phyloP scores from a whole-genome alignment of 2,113 vertebrate genomes.

The Rhea americana region DNA sequence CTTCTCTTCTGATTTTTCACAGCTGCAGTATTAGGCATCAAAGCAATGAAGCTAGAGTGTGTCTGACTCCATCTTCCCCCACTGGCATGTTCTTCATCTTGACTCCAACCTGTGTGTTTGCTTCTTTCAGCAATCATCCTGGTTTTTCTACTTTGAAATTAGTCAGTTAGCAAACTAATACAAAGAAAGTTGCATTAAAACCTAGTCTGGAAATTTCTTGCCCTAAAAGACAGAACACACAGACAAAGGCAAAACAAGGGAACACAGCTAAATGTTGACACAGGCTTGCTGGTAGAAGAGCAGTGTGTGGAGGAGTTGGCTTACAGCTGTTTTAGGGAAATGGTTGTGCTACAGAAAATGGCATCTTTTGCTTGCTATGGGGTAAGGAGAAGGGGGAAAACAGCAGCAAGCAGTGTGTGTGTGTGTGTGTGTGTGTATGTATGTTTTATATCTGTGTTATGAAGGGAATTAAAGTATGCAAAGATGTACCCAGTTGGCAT shows the following conservation, averaged over 20 bases:
- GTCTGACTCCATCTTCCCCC: conserved; percentile 5
- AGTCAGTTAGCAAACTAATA: not conserved
- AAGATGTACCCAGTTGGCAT: not conserved
- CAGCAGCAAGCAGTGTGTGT: not conserved
- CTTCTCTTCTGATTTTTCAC: conserved; percentile 26
- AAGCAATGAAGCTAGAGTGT: not conserved
- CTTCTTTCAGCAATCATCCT: not conserved
- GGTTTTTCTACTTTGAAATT: not conserved
- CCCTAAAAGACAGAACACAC: not conserved
- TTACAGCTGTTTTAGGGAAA: not conserved
- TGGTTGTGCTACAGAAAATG: not conserved
- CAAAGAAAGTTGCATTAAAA: not conserved
- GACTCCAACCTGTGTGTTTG: not conserved
- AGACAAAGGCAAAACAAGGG: not conserved
- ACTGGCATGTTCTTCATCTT: not conserved
- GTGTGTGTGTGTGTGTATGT: not conserved
- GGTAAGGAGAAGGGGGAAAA: not conserved
- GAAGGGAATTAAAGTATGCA: not conserved
- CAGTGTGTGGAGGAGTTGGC: not conserved
- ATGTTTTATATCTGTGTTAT: not conserved
- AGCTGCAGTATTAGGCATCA: conserved; percentile 9
- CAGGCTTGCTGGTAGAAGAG: not conserved
- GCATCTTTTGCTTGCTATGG: not conserved
- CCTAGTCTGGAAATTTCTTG: not conserved
- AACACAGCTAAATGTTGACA: not conserved